A percentile compares a stretch with the other conserved stretches of the same genome.
Conservation (phyloP, 1,140 invertebrate genomes). For the Pseudachorutes palmiensis region DNA sequence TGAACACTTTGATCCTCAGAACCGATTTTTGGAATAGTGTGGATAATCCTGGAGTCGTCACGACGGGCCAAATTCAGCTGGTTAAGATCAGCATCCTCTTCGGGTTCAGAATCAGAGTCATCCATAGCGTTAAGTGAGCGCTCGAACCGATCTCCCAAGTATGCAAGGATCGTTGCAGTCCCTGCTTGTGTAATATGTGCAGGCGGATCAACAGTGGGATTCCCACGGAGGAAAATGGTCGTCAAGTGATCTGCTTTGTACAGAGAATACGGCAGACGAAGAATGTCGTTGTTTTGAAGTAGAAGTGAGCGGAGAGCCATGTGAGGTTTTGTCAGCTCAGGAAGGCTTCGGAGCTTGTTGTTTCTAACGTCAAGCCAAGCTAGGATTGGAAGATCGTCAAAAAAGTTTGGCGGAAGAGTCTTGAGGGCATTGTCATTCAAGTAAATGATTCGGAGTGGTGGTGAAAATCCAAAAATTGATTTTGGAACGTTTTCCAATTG, state of each 20-base stretch:
- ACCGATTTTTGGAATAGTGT: not conserved
- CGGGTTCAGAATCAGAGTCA: not conserved
- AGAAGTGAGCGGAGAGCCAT: constrained; percentile 13
- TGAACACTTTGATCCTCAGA: not conserved
- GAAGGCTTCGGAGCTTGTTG: constrained; percentile 17
- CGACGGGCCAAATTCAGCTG: not conserved
- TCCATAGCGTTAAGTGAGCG: not conserved
- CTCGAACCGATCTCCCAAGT: not conserved
- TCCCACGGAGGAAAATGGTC: not conserved
- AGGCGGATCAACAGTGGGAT: constrained; percentile 10
- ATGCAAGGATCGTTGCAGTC: not conserved
- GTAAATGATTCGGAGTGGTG: constrained; percentile 25
- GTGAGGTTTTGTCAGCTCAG: constrained; percentile 21
- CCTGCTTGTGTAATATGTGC: not conserved
- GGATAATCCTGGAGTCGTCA: not conserved
- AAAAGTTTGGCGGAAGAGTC: constrained; percentile 21
- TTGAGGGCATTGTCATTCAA: constrained; percentile 21
- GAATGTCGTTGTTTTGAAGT: constrained; percentile 26
- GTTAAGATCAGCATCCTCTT: not conserved
- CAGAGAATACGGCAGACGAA: constrained; percentile 19
- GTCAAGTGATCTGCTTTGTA: constrained; percentile 10
- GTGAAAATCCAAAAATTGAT: not conserved
- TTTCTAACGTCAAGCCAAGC: constrained; percentile 27
- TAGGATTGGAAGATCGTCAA: constrained; percentile 23
- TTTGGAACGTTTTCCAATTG: not conserved